Evolutionary conservation across 2,888 invertebrate species (phyloP).

Genomic region (Drosophila barbarae): DNA sequence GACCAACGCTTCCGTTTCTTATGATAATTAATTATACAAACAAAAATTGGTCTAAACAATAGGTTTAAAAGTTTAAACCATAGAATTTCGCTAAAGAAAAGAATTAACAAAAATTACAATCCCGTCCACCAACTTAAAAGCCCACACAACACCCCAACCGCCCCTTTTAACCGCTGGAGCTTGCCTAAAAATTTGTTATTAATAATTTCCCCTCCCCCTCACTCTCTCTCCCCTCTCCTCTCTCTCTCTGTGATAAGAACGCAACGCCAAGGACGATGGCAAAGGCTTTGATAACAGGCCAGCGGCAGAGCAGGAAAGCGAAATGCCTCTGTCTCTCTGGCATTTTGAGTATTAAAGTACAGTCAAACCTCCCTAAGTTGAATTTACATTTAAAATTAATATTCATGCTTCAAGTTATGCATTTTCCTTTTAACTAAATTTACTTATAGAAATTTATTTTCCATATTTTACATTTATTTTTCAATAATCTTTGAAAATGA

Average conservation of each 20-base stretch:
- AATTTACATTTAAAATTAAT: background rate
- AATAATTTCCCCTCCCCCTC: background rate
- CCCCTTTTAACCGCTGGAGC: constrained; percentile 4
- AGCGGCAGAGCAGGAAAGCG: background rate
- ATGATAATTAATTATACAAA: constrained; percentile 33
- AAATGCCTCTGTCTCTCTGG: constrained; percentile 1
- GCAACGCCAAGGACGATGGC: constrained; percentile 31
- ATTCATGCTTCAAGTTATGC: too few relatives aligned
- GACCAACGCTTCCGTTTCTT: constrained; percentile 37
- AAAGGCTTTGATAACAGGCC: constrained; percentile 34
- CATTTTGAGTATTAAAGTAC: constrained; percentile 29
- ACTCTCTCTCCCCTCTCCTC: background rate
- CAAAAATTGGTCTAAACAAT: constrained; percentile 41
- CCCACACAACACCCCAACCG: constrained; percentile 1
- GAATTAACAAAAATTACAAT: constrained; percentile 15
- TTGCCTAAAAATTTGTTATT: constrained; percentile 2
- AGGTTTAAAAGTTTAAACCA: constrained; percentile 11
- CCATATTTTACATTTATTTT: too few relatives aligned
- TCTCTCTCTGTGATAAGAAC: constrained; percentile 19
- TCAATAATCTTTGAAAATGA: background rate
- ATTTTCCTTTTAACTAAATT: too few relatives aligned
- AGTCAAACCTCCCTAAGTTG: constrained; percentile 15
- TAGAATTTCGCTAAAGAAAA: constrained; percentile 30
- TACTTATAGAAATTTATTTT: too few relatives aligned
- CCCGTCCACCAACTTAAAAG: background rate